Evolutionary conservation across 2,113 vertebrate species (phyloP), one percentile per base, ranked within the genome.

Genomic region (Tauraco erythrolophus): DNA sequence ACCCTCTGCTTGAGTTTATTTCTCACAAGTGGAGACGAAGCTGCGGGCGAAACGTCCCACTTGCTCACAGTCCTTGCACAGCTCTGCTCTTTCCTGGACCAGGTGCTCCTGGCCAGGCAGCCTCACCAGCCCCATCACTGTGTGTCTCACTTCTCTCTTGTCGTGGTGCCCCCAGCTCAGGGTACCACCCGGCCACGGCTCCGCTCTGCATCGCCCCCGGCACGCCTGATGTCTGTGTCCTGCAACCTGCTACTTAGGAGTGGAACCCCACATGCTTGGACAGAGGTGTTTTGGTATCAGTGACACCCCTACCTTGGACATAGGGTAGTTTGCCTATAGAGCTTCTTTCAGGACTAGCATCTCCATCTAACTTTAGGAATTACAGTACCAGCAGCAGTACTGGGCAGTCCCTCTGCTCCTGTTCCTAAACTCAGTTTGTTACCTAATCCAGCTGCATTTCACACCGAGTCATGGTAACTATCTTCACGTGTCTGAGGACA

Each of bases 31-130:
- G 2, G 61, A 12, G 66, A 37, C 10, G 65, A 53, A 84, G 60
- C 28, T 45, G 54, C 0, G 2, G 64, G 27, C 0, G 0, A 81
- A 30, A 25, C 13, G 65, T 19, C 57, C 43, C 1, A 1, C 45
- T 68, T 46, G 60, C 65, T 39, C 37, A 50, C 19, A 50, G 46
- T 9, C 46, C 28, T 51, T 1, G 2, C 1, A 1, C n/a, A 70
- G 27, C n/a, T 48, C n/a, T 84, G 46, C 28, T 53, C 30, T 45
- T 60, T 50, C 35, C 23, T 53, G 30, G 48, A 62, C 6, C 30
- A 48, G 8, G 9, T n/a, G n/a, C 37, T 74, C 17, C 43, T 43
- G 41, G 41, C 41, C 41, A 43, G 41, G 41, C n/a, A 65, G 46
- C 16, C 25, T 91, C 19, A 24, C 9, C 11, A 41, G 48, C 15